Evolutionary conservation across 2,113 vertebrate genomes (phyloP).

Genomic region (Xiphorhynchus elegans): DNA sequence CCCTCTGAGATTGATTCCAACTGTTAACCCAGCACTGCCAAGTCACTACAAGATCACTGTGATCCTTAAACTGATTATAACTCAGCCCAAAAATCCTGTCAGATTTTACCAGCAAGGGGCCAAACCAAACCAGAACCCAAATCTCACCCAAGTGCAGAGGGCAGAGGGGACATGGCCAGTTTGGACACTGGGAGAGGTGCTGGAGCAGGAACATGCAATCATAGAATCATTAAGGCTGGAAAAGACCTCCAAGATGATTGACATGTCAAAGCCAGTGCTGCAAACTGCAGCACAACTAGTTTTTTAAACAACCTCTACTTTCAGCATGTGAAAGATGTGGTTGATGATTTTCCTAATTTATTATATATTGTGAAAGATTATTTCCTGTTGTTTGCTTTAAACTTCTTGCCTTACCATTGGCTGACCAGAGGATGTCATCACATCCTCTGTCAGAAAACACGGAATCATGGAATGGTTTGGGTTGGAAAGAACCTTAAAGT

Average conservation of each 20-base stretch:
- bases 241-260: neutral
- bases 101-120: neutral
- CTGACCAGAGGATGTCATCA: neutral
- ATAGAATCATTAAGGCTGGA: neutral
- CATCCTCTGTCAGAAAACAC: neutral
- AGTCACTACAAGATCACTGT: neutral
- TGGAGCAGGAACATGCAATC: neutral
- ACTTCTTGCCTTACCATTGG: neutral
- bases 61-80: neutral
- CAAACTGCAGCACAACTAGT: neutral
- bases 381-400: neutral
- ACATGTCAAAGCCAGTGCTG: rapidly evolving
- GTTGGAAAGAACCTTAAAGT: neutral
- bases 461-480: neutral
- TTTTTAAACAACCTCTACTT: neutral
- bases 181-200: rapidly evolving
- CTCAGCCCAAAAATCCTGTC: neutral
- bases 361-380: neutral
- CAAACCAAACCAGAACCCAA: neutral
- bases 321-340: neutral
- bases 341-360: neutral
- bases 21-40: neutral
- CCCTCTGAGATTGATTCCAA: rapidly evolving
- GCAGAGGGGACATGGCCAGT: neutral
- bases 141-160: neutral